Evolutionary conservation across 2,113 vertebrate species (phyloP), one percentile per base, ranked within the genome.

Genomic region (Calyptomena viridis): DNA sequence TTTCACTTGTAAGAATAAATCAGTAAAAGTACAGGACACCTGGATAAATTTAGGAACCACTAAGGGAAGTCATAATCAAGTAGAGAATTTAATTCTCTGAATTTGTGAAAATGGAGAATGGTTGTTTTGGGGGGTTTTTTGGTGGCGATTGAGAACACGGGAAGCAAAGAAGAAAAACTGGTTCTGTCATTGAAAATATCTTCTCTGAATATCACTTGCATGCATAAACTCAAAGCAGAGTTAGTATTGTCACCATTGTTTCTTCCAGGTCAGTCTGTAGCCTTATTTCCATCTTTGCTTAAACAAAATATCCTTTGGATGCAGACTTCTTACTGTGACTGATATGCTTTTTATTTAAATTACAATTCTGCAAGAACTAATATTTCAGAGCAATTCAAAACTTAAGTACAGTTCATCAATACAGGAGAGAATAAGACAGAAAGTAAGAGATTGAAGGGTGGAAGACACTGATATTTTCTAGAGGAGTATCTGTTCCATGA

Each of bases 61-160:
- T 0, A 2, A 42, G 39, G n/a, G 13, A 83, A 64, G 74, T 37
- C 30, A 33, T 3, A 42, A 9, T 64, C 49, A 31, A 11, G 52
- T 1, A 35, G 9, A 30, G 7, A 71, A 66, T 40, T 23, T 30
- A 42, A 9, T 66, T 62, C 7, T 67, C 24, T 47, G 20, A n/a
- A 14, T 21, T n/a, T 53, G 17, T 68, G 37, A 8, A 78, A 72
- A 49, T 8, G 4, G 24, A 73, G 27, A 47, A 60, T 50, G 3
- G 1, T 5, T 66, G 40, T 11, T 33, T 73, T 12, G 11, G 40
- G 4, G 0, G 0, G 8, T 23, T 33, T 63, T 72, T 46, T 40
- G 5, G 9, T 56, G 9, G 1, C 19, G 16, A n/a, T 13, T 28
- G 6, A 40, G 14, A 73, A 72, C 59, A 31, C 3, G 9, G 8